Evolutionary conservation across 1,140 invertebrate species (phyloP), one percentile per base, ranked within the genome.

Genomic region (Drosophila asahinai): DNA sequence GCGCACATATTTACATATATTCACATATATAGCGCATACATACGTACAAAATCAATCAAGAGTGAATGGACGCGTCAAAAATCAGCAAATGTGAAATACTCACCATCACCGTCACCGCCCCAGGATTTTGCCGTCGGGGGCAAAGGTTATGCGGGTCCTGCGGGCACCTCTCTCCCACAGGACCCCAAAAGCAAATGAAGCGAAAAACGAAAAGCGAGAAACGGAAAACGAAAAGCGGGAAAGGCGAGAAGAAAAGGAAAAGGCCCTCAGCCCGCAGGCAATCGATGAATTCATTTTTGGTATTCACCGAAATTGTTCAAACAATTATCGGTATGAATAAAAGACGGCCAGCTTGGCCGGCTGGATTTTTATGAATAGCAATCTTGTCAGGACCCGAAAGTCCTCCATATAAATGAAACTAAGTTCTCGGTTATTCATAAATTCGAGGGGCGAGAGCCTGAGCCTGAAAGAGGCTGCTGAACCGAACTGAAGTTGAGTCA

Each of bases 11-110:
- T 8, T 5, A 25, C 22, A 8, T 36, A 38, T 59, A 12, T 30
- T 30, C 27, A 30, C 11, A 27, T 22, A 60, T 36, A 17, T 4
- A 36, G 33, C 8, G 2, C 14, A 15, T 33, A 47, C 7, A 45
- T 40, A 58, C 27, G 6, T 17, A 63, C 75, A 83, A 89, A 83
- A 87, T 87, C 83, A 87, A 87, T 87, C 84, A 87, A 83, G 77
- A 77, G 83, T 65, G 68, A 78, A 81, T 81, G 79, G 67, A 87
- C 63, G 76, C 70, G 80, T 79, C 77, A 87, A 78, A 87, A 89
- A 89, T 87, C 86, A 78, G 81, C 84, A 84, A 79, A 87, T 84
- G 83, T 84, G 81, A 83, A 82, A 82, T 74, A 74, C 58, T 59
- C 38, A 67, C 30, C 45, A 57, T 57, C 54, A 8, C 33, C 33